Base-by-base conservation (phyloP, 1,140 invertebrate species). In the Meloidogyne exigua region DNA sequence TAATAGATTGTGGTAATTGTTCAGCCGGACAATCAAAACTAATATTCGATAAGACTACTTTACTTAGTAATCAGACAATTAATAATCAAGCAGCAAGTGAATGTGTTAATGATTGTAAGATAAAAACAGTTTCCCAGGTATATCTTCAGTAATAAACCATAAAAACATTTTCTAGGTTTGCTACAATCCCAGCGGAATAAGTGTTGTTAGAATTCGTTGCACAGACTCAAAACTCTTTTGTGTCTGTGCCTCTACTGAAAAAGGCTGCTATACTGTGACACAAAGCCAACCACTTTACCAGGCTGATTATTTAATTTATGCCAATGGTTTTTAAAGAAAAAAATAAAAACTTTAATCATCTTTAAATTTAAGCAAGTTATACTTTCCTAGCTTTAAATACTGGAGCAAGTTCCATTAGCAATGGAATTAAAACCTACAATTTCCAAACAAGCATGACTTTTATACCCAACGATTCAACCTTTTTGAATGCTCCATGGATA, bases 321-420 rank as follows among this genome's bases (percentile, higher is more conserved):
- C 49, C 5, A 57, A 57, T 57, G 49, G 49, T 57, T 49, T 57
- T 57, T 57, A n/a, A 21, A 7, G 7, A 21, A 57, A 9, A n/a
- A n/a, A 57, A n/a, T 9, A 57, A 57, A 32, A 32, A 3, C 2
- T 32, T n/a, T n/a, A 18, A 18, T 18, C 1, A 15, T 44, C 21
- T n/a, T n/a, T n/a, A n/a, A 57, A n/a, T 57, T 57, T 57, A 18
- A 57, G 49, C 49, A n/a, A 57, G 49, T n/a, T 57, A 57, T 57
- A 57, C 49, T 1, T 57, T 57, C 21, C 21, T 57, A n/a, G 49
- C 49, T 57, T n/a, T 57, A 18, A 57, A 57, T 57, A 57, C 49
- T n/a, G 49, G 49, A n/a, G 18, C 49, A n/a, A 57, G 49, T 57
- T 3, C 13, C n/a, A 57, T 57, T n/a, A n/a, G 49, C n/a, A 57